Evolutionary conservation across 2,797 vertebrate species (phyloP).

Genomic region (Argentina silus): DNA sequence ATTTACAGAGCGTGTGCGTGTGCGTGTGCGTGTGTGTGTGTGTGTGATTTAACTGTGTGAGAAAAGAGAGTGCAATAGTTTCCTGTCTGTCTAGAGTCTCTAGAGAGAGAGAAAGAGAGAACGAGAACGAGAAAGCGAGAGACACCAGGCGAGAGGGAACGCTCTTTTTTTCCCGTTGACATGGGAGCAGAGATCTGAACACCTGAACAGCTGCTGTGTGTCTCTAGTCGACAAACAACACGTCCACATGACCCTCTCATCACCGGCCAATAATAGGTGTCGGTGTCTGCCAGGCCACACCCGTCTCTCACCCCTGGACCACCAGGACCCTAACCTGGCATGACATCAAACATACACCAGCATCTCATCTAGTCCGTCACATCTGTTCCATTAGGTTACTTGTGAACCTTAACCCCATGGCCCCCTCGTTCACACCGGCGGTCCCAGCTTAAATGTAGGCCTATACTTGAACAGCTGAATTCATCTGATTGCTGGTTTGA

Average conservation of each 20-base stretch:
- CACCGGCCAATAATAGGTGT: constrained; percentile 45
- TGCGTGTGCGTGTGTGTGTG: not conserved
- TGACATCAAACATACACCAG: constrained; percentile 41
- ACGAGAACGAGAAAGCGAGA: not conserved
- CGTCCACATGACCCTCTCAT: constrained; percentile 13
- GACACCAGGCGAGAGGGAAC: not conserved
- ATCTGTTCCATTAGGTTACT: no score
- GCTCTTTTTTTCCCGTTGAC: constrained; percentile 29
- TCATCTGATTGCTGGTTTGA: no score
- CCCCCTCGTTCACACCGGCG: no score
- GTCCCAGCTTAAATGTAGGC: no score
- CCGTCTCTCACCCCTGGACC: constrained; percentile 19
- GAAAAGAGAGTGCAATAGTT: not conserved
- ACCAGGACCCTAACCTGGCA: constrained; percentile 39
- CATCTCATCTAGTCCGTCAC: no score
- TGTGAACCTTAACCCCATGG: no score
- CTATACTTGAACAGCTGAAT: no score
- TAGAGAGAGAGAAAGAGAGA: not conserved
- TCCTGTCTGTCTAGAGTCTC: no score
- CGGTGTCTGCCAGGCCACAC: constrained; percentile 37
- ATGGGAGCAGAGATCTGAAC: constrained; percentile 35
- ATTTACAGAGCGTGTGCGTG: no score
- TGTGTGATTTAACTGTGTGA: no score
- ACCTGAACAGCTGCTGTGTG: constrained; percentile 61
- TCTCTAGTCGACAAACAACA: constrained; percentile 50